Conservation (phyloP, 2,113 vertebrate genomes). For the Gallinago jamesoni region DNA sequence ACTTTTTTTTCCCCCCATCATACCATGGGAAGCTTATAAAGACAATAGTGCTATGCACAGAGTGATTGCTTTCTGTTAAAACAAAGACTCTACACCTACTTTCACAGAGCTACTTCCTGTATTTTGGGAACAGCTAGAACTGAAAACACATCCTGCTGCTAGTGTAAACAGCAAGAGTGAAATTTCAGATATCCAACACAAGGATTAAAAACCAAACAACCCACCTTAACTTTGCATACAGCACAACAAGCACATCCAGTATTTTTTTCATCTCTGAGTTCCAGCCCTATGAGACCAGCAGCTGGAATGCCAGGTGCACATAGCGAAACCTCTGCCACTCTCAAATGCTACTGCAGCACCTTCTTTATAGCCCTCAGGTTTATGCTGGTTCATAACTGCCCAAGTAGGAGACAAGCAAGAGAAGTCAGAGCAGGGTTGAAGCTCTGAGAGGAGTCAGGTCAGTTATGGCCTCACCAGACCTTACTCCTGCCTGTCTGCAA, state of each 20-base stretch:
- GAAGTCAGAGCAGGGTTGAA: neutral
- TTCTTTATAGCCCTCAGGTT: neutral
- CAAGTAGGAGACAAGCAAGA: neutral
- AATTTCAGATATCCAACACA: neutral
- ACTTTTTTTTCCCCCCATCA: neutral
- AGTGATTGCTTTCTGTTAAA: neutral
- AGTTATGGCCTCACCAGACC: neutral
- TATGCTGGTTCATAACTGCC: neutral
- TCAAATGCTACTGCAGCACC: neutral
- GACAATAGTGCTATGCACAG: neutral
- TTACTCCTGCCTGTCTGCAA: fast-evolving
- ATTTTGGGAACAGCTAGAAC: neutral
- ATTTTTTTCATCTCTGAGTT: neutral
- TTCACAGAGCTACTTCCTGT: neutral
- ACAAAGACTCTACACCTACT: neutral
- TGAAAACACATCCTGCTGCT: neutral
- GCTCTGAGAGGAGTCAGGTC: neutral
- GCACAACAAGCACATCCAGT: neutral
- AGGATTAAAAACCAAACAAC: neutral
- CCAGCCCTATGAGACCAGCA: neutral
- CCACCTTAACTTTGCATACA: neutral
- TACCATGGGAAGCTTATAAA: neutral
- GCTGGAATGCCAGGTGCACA: fast-evolving
- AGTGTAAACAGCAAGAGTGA: neutral
- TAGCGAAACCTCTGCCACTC: neutral